Base-by-base conservation (phyloP, 2,888 invertebrate genomes). In the Kuschelorhynchus macadamiae region DNA sequence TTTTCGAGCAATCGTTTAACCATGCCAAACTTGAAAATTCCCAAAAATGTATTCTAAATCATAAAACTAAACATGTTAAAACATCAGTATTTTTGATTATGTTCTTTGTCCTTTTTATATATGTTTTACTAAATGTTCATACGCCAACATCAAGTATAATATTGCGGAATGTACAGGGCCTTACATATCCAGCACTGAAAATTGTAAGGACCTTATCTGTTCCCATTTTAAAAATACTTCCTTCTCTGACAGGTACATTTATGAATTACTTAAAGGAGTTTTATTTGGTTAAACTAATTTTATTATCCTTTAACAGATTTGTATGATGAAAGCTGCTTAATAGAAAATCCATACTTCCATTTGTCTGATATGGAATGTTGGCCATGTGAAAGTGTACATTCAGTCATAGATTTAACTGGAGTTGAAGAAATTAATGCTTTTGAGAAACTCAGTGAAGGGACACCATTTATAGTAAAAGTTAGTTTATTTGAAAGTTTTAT, bases 361-460 rank as follows among this genome's bases (percentile, higher is more conserved):
- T 89, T 94, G 8, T 86, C 88, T n/a, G 92, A 93, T 77, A 90
- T 94, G 86, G 93, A 93, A 79, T 95, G 95, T 79, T 92, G 91
- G 88, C 93, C 94, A 0, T 95, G 95, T 77, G 90, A 90, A 77
- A 85, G 87, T 75, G 88, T 93, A 0, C 87, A 87, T 72, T 89
- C 89, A 76, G 86, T 95, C 36, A 85, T 90, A 60, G 89, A 92
- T 81, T 83, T 93, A 53, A 86, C 88, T 61, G 87, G 88, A 52
- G 87, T 88, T 63, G 85, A 84, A 67, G 85, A 87, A 68, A 84
- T 85, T 55, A 83, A 82, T 70, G 50, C 67, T 39, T 70, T 74
- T 52, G 73, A 71, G 60, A 86, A 86, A 73, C 20, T 64, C 16
- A 86, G 87, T 72, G 84, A 85, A 71, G 89, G 88, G 39, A 85